phyloP scores from a whole-genome alignment of 1,140 invertebrate genomes.

The Liolophura sinensis region DNA sequence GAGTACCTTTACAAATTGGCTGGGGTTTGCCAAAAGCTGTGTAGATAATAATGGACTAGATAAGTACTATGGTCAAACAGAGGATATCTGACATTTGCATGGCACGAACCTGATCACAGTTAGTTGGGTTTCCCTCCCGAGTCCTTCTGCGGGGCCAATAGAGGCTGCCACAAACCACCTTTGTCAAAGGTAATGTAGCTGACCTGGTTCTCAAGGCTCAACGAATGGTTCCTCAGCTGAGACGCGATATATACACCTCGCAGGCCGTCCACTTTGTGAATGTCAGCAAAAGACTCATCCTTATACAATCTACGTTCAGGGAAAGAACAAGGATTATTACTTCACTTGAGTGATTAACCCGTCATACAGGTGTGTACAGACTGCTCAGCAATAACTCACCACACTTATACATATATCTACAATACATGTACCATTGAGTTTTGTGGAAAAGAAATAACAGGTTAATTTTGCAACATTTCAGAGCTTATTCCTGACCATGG shows the following conservation, averaged over 20 bases:
- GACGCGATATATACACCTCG: slow-evolving; percentile 89
- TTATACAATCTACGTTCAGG: slow-evolving; percentile 70
- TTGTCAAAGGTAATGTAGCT: slow-evolving; percentile 88
- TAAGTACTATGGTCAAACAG: not conserved
- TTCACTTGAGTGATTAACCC: not conserved
- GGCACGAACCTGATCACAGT: slow-evolving; percentile 17
- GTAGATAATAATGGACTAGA: not conserved
- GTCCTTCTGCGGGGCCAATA: slow-evolving; percentile 32
- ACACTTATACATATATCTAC: no score
- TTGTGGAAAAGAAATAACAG: no score
- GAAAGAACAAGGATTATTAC: not conserved
- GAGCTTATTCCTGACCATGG: no score
- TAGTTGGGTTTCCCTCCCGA: not conserved
- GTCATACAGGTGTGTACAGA: not conserved
- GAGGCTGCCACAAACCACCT: slow-evolving; percentile 40
- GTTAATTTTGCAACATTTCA: no score
- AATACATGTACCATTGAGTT: no score
- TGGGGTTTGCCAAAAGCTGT: not conserved
- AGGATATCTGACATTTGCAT: not conserved
- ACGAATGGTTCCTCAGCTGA: slow-evolving; percentile 62
- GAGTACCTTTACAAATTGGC: no score
- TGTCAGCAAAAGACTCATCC: slow-evolving; percentile 83
- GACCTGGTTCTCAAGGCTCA: slow-evolving; percentile 48
- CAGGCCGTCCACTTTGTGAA: slow-evolving; percentile 85
- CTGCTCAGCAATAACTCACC: no score